These are phyloP conservation scores for Amblyjoppa fuscipennis DNA, from an alignment of 2,888 invertebrate genomes.

Conservation along the genomic window DNA sequence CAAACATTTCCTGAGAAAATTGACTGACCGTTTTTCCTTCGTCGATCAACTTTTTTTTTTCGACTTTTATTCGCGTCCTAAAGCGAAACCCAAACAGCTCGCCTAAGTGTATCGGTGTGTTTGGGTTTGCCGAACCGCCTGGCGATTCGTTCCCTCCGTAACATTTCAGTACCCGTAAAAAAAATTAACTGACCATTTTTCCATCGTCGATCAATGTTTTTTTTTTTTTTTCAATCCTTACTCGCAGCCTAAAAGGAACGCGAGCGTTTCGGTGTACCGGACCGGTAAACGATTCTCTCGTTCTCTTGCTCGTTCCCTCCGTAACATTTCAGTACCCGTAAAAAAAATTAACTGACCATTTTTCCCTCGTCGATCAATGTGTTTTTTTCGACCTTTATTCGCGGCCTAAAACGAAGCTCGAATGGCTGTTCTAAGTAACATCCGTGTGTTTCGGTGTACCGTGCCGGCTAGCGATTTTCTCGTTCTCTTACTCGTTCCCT, in stretches of 20 bases:
- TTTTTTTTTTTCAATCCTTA: not conserved
- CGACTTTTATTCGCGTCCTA: not conserved
- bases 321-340: slow-evolving; percentile 40
- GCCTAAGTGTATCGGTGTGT: not conserved
- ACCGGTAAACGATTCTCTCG: no score
- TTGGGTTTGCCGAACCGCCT: no score
- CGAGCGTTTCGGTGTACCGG: no score
- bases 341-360: not conserved
- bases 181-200: not conserved
- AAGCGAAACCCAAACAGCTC: not conserved
- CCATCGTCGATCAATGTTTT: not conserved
- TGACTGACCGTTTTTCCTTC: not conserved
- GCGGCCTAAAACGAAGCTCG: not conserved
- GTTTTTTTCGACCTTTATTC: not conserved
- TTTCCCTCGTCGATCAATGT: not conserved
- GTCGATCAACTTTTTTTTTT: not conserved
- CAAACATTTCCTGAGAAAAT: slow-evolving; percentile 24
- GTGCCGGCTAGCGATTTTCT: no score
- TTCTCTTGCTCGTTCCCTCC: slow-evolving; percentile 29
- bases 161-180: slow-evolving; percentile 33
- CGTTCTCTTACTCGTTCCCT: slow-evolving; percentile 24
- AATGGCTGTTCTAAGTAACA: not conserved
- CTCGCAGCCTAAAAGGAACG: not conserved
- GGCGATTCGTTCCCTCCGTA: slow-evolving; percentile 30
- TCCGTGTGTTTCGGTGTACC: not conserved